Conservation (phyloP, 2,888 invertebrate genomes). For the Melipona bicolor region DNA sequence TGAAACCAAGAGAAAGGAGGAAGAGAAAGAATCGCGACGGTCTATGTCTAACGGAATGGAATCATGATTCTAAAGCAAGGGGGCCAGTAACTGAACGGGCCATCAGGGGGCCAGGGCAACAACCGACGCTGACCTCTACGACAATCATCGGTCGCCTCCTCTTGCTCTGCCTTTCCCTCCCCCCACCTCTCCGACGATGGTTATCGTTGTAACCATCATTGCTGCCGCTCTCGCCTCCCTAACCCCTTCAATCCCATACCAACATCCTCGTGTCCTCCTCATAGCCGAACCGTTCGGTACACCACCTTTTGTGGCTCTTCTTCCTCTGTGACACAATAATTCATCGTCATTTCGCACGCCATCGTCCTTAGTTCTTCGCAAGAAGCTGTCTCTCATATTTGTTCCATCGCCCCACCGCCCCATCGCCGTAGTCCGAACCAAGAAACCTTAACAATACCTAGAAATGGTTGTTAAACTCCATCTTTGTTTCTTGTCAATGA, state of each 20-base stretch:
- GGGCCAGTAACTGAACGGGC: slow-evolving; percentile 63
- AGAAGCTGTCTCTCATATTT: slow-evolving; percentile 38
- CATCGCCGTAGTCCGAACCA: slow-evolving; percentile 42
- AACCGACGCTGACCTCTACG: slow-evolving; percentile 80
- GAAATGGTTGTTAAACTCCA: slow-evolving; percentile 53
- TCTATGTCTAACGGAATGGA: slow-evolving; percentile 48
- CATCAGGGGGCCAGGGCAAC: slow-evolving; percentile 75
- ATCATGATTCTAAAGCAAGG: slow-evolving; percentile 60
- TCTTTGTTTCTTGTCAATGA: slow-evolving; percentile 13
- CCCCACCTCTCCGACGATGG: neutral
- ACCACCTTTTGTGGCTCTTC: slow-evolving; percentile 34
- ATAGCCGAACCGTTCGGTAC: neutral
- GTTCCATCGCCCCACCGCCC: slow-evolving; percentile 48
- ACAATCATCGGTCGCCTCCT: slow-evolving; percentile 60
- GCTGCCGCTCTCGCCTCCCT: neutral
- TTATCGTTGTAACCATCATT: neutral
- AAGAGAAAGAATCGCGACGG: slow-evolving; percentile 26
- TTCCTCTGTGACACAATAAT: slow-evolving; percentile 62
- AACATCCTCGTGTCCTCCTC: slow-evolving; percentile 1
- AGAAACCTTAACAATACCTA: slow-evolving; percentile 50
- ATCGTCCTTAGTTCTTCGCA: slow-evolving; percentile 3
- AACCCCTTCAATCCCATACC: neutral
- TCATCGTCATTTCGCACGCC: slow-evolving; percentile 64
- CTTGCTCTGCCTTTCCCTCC: slow-evolving; percentile 9
- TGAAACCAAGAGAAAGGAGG: slow-evolving; percentile 23